Evolutionary conservation across 1,140 invertebrate species (phyloP), one percentile per base, ranked within the genome.

Genomic region (Pogonus chalceus): DNA sequence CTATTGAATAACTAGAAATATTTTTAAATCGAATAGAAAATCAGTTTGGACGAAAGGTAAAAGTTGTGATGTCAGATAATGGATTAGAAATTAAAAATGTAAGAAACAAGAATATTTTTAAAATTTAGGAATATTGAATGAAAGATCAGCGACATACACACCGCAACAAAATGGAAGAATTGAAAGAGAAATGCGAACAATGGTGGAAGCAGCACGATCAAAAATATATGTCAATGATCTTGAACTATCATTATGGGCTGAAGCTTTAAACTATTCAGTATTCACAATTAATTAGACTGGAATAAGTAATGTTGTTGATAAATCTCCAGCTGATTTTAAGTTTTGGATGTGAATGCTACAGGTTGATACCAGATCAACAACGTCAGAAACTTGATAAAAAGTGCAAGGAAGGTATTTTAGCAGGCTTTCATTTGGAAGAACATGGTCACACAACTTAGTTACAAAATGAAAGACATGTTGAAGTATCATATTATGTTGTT

Each of bases 171-270:
- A 58, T 50, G 50, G 68, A 10, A 47, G 52, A 10, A 58, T 63
- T 1, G 62, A 72, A 58, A 51, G 67, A 20, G 56, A 62, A 47
- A 71, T 62, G 46, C 35, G 66, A 52, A 69, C 67, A 0, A 20
- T 70, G 20, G 58, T 72, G 14, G 70, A 74, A 58, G 43, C 56
- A 12, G 69, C 67, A 12, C 53, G 66, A 46, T 59, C 61, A n/a
- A 59, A 61, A 20, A 23, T 70, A 14, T 49, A 59, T 47, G 56
- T 52, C 12, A 59, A 58, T 7, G 35, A 31, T 20, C n/a, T 59
- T 14, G 49, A 58, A 20, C 50, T 54, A 26, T 56, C 53, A 7
- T 60, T 65, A 35, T 73, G 71, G 69, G 66, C 65, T 14, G 68
- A 73, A 58, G 64, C 68, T 18, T 39, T 66, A 1, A 56, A 57